Base-by-base conservation (phyloP, 2,113 vertebrate genomes). In the Albula goreensis region DNA sequence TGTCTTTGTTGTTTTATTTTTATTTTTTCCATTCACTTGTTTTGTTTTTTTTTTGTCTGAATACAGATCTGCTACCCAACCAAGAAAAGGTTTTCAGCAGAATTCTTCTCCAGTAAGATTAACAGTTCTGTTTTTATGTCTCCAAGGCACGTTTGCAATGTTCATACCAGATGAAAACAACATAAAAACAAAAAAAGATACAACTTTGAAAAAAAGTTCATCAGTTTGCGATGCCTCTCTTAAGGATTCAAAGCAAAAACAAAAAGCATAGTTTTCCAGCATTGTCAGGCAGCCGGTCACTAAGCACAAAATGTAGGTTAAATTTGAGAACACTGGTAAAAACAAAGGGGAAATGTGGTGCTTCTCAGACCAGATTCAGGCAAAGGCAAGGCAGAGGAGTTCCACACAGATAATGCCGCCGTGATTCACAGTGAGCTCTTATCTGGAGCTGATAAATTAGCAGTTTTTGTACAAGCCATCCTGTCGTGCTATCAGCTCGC, bases 371-470 rank as follows among this genome's bases (percentile, higher is more conserved):
- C n/a, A 74, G 22, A 74, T 8, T 3, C 70, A n/a, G 70, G 70
- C 70, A 0, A 10, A 13, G 48, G 82, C 87, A 74, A 78, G 48
- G 15, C 81, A 48, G n/a, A 41, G 66, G 77, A 80, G 86, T 78
- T 84, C 78, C 66, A 85, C 83, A 82, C 78, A 86, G 90, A 89
- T 91, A 89, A 89, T 78, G 63, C 70, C 22, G 13, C 9, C 48
- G 83, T 79, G 90, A 91, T 84, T 91, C 56, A 78, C 70, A 50
- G 86, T 25, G 80, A 7, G 11, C 57, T 86, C 85, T 90, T 91
- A 91, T 91, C 90, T 88, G 25, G 31, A 81, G 86, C 60, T 78
- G 77, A 80, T 84, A 89, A 87, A 89, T 87, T 85, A 82, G 87
- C 84, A 80, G 51, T 80, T 63, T 80, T n/a, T n/a, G 31, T 48